Conservation (phyloP, 2,888 invertebrate species). For the Limenitis camilla region DNA sequence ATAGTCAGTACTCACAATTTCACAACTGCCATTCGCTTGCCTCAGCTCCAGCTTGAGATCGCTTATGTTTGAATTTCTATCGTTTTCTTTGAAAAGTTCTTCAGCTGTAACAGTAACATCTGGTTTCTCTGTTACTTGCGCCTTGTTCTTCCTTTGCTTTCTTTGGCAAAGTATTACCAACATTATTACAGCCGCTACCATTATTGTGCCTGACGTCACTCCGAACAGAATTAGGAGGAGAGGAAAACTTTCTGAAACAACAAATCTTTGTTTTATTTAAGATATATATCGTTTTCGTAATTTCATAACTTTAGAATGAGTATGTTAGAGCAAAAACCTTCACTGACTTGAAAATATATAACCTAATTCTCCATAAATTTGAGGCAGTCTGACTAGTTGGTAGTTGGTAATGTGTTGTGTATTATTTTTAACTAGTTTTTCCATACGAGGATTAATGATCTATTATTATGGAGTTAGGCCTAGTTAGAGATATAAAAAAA, state of each 20-base stretch:
- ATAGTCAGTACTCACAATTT: constrained; percentile 77
- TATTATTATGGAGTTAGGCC: no score
- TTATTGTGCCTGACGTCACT: constrained; percentile 88
- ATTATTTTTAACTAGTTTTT: no score
- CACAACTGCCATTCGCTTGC: constrained; percentile 86
- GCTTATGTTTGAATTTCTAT: constrained; percentile 93
- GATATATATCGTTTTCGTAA: background rate
- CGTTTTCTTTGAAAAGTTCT: constrained; percentile 81
- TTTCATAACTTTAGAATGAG: no score
- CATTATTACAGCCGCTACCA: constrained; percentile 88
- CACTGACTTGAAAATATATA: no score
- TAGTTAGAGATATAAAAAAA: no score
- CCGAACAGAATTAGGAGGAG: constrained; percentile 88
- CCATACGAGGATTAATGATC: no score
- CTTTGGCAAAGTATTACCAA: constrained; percentile 87
- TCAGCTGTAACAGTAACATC: constrained; percentile 70
- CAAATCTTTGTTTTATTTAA: constrained; percentile 8
- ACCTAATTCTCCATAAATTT: no score
- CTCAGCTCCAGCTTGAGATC: constrained; percentile 92
- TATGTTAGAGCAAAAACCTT: no score
- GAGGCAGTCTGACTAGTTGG: no score
- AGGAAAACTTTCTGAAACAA: constrained; percentile 81
- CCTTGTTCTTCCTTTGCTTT: constrained; percentile 75
- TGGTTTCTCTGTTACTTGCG: constrained; percentile 73
- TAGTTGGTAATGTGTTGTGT: no score